Evolutionary conservation across 2,888 invertebrate species (phyloP), one percentile per base, ranked within the genome.

Genomic region (Ligdia adustata): DNA sequence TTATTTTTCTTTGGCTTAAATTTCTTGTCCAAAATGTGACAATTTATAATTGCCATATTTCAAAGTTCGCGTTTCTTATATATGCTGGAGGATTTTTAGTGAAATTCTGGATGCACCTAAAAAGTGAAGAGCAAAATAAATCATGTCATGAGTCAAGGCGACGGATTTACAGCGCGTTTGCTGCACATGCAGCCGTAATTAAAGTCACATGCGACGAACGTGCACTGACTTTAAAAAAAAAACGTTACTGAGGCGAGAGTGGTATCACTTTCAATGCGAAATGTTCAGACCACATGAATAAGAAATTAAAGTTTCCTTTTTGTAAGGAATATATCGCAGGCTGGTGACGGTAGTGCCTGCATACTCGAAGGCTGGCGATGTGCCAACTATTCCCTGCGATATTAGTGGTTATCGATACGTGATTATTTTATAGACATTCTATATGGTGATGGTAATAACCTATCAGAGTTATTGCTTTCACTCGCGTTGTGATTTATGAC

Each of bases 361-460:
- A 42, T 62, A 71, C 68, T 66, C 64, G n/a, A 67, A 64, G 57
- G 18, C 62, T 85, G 88, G 88, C 79, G 28, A 29, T 12, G 26
- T 29, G 80, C 88, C 89, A 86, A 80, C 72, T 79, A 85, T 82
- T 79, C 78, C 79, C 72, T 82, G 82, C 82, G 77, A 73, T 79
- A 80, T 82, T 77, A 80, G 78, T 69, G 74, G 64, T 63, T 65
- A 69, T 78, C 74, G 69, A 79, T 76, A 75, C 74, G 60, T 62
- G 66, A 74, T 77, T 72, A 72, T 76, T 82, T 79, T 72, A 75
- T 79, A 79, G 79, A 65, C 65, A 71, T 75, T 72, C 76, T 81
- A 74, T 72, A 76, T 75, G 69, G 69, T 68, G 68, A 81, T 73
- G 78, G 82, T 77, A 83, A 82, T 84, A 85, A 84, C 78, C 79